Percentiles rank a stretch among this genome's conserved stretches.
Evolutionary conservation across 2,113 vertebrate species (phyloP).

Genomic region (Hystrix brachyura): DNA sequence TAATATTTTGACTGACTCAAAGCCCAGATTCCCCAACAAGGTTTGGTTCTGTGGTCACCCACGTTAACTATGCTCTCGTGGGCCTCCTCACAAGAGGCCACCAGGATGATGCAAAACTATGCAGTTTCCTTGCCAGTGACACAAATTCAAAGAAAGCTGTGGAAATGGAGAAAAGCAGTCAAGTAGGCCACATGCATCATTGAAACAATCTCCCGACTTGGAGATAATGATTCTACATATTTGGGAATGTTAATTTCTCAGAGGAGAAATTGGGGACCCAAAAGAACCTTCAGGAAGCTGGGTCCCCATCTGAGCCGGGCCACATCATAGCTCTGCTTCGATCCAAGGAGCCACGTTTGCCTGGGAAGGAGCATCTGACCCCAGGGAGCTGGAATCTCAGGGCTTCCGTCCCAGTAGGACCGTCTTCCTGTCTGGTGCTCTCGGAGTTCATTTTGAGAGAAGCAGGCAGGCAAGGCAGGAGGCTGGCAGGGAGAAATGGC

Average conservation of each 20-base stretch:
- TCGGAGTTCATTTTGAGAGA: not conserved
- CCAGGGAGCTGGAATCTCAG: not conserved
- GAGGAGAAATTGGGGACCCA: not conserved
- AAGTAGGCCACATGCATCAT: not conserved
- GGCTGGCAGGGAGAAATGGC: not conserved
- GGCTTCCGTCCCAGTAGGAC: fast-evolving
- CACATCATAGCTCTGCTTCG: not conserved
- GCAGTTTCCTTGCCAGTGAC: not conserved
- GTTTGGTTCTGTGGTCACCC: too few species aligned
- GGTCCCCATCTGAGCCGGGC: not conserved
- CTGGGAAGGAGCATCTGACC: not conserved
- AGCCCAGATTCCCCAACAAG: not conserved
- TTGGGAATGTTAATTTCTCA: not conserved
- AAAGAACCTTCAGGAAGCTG: not conserved
- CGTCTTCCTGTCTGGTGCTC: not conserved
- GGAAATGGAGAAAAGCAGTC: not conserved
- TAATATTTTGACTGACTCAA: not conserved
- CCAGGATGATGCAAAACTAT: not conserved
- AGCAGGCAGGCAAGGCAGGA: fast-evolving
- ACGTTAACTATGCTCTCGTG: fast-evolving
- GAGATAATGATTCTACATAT: not conserved
- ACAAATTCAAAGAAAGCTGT: not conserved
- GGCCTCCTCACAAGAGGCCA: not conserved
- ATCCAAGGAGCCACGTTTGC: fast-evolving
- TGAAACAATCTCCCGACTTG: not conserved